Evolutionary conservation across 2,113 vertebrate species (phyloP).

Genomic region (Panthera leo): DNA sequence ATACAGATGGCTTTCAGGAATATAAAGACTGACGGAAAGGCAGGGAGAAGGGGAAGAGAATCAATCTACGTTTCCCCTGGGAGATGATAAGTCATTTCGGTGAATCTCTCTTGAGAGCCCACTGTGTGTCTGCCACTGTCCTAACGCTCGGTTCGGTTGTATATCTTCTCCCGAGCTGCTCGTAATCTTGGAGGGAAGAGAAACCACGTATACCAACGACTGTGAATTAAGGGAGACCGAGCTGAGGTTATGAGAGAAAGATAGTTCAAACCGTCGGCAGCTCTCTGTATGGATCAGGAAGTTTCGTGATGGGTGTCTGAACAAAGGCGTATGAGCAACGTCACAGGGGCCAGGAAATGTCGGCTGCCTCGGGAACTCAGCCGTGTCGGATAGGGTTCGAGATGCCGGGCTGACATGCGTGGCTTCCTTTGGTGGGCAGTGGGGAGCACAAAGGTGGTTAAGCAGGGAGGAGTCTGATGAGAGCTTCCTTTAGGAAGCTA

Average conservation of each 20-base stretch:
- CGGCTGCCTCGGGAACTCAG: no score
- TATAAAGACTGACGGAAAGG: neutral
- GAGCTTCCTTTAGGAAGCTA: neutral
- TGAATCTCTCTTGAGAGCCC: neutral
- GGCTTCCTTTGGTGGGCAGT: neutral
- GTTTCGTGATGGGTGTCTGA: neutral
- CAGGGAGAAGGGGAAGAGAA: neutral
- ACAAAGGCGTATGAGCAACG: neutral
- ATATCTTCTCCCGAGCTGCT: neutral
- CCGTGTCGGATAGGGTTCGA: neutral
- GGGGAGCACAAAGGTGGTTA: neutral
- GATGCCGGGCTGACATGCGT: fast-evolving
- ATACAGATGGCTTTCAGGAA: neutral
- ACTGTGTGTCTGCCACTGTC: fast-evolving
- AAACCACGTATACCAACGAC: no score
- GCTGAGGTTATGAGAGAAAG: neutral
- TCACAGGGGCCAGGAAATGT: neutral
- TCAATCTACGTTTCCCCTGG: neutral
- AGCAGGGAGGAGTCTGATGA: neutral
- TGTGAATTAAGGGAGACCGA: neutral
- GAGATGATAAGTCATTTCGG: neutral
- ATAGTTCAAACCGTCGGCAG: no score
- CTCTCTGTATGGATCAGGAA: neutral
- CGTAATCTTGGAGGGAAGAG: neutral
- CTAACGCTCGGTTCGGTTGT: fast-evolving